Evolutionary conservation across 2,113 vertebrate genomes (phyloP).

Genomic region (Oplegnathus fasciatus): DNA sequence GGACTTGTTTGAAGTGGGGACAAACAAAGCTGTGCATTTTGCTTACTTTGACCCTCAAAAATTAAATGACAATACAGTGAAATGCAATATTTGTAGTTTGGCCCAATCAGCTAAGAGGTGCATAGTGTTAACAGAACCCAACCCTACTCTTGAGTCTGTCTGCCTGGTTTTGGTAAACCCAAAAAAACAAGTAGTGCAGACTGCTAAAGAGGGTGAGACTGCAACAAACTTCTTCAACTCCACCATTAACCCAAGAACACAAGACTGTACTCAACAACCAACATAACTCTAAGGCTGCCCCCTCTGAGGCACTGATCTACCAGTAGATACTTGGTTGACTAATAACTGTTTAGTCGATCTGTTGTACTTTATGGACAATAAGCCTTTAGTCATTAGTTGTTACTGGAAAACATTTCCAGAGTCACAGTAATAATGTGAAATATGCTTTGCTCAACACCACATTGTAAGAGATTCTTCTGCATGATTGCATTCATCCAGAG

Average conservation of each 20-base stretch:
- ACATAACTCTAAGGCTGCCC: too few species aligned
- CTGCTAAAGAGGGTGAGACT: background rate
- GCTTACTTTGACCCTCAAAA: background rate
- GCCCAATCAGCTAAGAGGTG: background rate
- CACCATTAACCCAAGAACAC: background rate
- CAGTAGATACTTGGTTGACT: background rate
- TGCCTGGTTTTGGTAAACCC: background rate
- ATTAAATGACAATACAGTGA: background rate
- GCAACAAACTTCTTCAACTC: background rate
- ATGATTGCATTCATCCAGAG: background rate
- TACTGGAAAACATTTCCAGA: background rate
- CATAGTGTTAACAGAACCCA: background rate
- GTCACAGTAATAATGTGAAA: background rate
- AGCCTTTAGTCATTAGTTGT: background rate
- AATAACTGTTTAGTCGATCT: background rate
- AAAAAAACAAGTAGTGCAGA: background rate
- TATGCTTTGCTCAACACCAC: background rate
- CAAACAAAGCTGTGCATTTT: constrained; percentile 1
- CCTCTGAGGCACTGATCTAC: background rate
- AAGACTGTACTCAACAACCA: background rate
- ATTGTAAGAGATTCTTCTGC: background rate
- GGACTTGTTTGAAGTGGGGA: background rate
- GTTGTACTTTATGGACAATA: background rate
- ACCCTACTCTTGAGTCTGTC: background rate
- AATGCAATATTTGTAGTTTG: background rate